A percentile compares a stretch with the other conserved stretches of the same genome.
Conservation (phyloP, 2,888 invertebrate genomes). For the Deilephila porcellus region DNA sequence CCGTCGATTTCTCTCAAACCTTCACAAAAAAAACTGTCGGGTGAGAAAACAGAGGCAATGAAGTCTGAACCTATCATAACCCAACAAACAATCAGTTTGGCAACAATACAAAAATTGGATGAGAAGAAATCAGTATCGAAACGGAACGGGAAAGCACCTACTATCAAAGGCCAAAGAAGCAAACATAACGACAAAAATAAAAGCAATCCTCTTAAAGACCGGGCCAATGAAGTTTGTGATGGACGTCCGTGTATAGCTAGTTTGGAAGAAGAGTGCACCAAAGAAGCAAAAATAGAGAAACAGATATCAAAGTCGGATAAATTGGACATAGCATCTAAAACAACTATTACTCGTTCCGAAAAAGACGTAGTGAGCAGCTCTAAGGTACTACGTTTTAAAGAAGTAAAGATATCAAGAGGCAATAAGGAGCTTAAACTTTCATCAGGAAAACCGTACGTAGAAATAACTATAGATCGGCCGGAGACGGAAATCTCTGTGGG, state of each 20-base stretch:
- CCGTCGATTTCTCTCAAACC: slow-evolving; percentile 30
- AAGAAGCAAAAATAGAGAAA: not conserved
- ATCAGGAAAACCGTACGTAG: slow-evolving; percentile 44
- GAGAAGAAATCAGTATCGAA: slow-evolving; percentile 36
- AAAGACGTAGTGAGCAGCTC: slow-evolving; percentile 27
- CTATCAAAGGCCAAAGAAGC: not conserved
- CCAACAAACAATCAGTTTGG: slow-evolving; percentile 31
- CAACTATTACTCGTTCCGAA: not conserved
- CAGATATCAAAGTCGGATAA: not conserved
- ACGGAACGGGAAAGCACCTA: slow-evolving; percentile 21
- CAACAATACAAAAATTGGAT: slow-evolving; percentile 34
- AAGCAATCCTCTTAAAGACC: not conserved
- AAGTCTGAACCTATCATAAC: slow-evolving; percentile 12
- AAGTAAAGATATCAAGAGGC: slow-evolving; percentile 16
- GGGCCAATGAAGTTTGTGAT: not conserved
- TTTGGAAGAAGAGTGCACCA: slow-evolving; percentile 5
- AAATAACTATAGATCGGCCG: slow-evolving; percentile 58
- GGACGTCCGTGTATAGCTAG: slow-evolving; percentile 4
- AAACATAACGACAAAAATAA: not conserved
- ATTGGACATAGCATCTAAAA: not conserved
- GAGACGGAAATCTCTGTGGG: slow-evolving; percentile 42
- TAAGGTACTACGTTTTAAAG: slow-evolving; percentile 20
- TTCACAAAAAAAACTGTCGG: slow-evolving; percentile 34
- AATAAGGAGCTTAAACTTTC: slow-evolving; percentile 35
- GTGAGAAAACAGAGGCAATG: slow-evolving; percentile 7